Conservation (phyloP, 2,888 invertebrate species). For the Phalera bucephala region DNA sequence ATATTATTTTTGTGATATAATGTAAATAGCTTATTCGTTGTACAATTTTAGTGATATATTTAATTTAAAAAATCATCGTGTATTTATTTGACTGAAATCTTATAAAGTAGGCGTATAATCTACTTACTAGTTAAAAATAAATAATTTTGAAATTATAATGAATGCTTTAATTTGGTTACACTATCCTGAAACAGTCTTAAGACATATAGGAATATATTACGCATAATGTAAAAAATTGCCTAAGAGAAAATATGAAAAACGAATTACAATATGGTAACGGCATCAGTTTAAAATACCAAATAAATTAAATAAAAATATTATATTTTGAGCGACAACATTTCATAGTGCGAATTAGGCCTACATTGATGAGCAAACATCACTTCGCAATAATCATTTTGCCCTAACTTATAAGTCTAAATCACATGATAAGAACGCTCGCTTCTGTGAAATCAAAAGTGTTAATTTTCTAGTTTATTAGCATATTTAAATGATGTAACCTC, state of each 20-base stretch:
- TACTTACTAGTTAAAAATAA: conserved; percentile 68
- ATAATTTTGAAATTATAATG: conserved; percentile 58
- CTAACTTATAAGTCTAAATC: conserved; percentile 12
- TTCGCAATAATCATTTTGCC: conserved; percentile 8
- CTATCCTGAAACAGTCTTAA: conserved; percentile 7
- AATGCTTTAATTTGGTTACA: conserved; percentile 50
- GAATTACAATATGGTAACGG: too few species aligned
- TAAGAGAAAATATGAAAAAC: too few species aligned
- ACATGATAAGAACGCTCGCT: neutral
- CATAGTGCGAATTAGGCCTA: neutral
- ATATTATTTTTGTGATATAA: conserved; percentile 76
- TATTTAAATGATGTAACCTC: conserved; percentile 6
- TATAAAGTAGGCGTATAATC: conserved; percentile 69
- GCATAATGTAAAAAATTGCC: neutral
- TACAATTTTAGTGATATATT: conserved; percentile 82
- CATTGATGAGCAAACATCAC: neutral
- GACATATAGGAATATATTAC: conserved; percentile 18
- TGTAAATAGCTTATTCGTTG: conserved; percentile 81
- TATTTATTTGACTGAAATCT: conserved; percentile 83
- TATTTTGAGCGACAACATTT: neutral
- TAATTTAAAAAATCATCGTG: conserved; percentile 72
- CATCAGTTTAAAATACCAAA: too few species aligned
- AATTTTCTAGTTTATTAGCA: conserved; percentile 18
- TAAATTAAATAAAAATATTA: too few species aligned
- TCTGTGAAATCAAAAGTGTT: conserved; percentile 2